A percentile compares a stretch with the other conserved stretches of the same genome.
Evolutionary conservation across 2,888 invertebrate species (phyloP).

Genomic region (Drosophila suboccidentalis): DNA sequence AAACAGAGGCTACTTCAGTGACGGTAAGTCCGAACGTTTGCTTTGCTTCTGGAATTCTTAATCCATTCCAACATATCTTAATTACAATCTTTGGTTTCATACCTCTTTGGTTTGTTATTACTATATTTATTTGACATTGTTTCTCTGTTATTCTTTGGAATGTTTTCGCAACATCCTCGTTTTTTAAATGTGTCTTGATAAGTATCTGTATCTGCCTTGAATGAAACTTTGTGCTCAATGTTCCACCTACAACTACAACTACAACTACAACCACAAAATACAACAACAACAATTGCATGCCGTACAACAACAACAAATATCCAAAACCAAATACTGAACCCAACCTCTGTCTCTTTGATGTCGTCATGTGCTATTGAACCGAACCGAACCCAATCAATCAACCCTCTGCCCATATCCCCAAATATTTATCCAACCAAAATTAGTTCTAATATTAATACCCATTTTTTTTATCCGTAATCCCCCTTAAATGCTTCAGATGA

Average conservation of each 20-base stretch:
- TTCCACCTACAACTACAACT: conserved; percentile 47
- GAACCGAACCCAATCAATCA: neutral
- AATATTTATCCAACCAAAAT: conserved; percentile 22
- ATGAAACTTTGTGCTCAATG: conserved; percentile 71
- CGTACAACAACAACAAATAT: conserved; percentile 56
- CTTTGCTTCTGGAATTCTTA: conserved; percentile 52
- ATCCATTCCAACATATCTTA: conserved; percentile 12
- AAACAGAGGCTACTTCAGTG: conserved; percentile 88
- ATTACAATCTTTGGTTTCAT: conserved; percentile 24
- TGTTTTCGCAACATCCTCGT: conserved; percentile 73
- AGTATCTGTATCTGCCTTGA: conserved; percentile 84
- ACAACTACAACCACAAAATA: conserved; percentile 64
- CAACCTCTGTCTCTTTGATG: conserved; percentile 58
- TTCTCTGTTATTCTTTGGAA: conserved; percentile 56
- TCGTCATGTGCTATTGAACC: conserved; percentile 52
- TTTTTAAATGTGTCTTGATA: conserved; percentile 82
- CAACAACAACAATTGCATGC: conserved; percentile 82
- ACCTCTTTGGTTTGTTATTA: conserved; percentile 19
- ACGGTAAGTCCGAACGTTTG: conserved; percentile 88
- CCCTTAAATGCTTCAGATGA: conserved; percentile 71
- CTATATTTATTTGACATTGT: conserved; percentile 1
- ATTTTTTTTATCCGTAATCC: conserved; percentile 10
- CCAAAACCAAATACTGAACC: conserved; percentile 50
- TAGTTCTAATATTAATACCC: conserved; percentile 34
- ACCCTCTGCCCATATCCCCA: conserved; percentile 14